A percentile compares a stretch with the other conserved stretches of the same genome.
Conservation (phyloP, 2,113 vertebrate genomes). For the Strix uralensis region DNA sequence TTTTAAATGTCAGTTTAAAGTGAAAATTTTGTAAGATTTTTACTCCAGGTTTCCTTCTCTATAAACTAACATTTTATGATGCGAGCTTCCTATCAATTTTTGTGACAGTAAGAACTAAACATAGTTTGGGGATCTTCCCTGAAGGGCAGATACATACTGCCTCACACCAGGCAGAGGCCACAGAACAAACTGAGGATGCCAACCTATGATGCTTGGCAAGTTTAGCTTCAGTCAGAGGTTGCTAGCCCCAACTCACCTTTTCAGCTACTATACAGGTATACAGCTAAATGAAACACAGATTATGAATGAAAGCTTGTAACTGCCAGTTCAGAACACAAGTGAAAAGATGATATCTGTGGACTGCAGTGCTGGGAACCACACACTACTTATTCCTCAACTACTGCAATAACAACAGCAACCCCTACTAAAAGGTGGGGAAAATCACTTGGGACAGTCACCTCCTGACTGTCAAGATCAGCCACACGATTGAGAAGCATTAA, state of each 20-base stretch:
- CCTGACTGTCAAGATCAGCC: neutral
- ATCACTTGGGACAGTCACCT: neutral
- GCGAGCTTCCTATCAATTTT: neutral
- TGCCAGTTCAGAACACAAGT: neutral
- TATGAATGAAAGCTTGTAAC: neutral
- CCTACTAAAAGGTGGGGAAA: neutral
- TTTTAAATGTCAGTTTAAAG: neutral
- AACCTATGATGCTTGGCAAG: neutral
- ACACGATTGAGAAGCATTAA: neutral
- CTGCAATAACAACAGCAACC: neutral
- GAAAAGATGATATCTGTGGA: neutral
- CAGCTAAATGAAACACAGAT: neutral
- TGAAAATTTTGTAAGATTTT: neutral
- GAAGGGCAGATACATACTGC: neutral
- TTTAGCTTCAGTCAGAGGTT: neutral
- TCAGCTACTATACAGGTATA: neutral
- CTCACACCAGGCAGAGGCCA: neutral
- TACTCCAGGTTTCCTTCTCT: neutral
- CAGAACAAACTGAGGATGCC: neutral
- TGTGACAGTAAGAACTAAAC: neutral
- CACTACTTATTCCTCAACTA: neutral
- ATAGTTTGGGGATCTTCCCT: neutral
- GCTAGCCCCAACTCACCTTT: neutral
- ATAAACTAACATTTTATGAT: neutral
- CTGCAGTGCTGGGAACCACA: neutral